A percentile compares a stretch with the other conserved stretches of the same genome.
Evolutionary conservation across 2,888 invertebrate species (phyloP).

Genomic region (Drosophila phalerata): DNA sequence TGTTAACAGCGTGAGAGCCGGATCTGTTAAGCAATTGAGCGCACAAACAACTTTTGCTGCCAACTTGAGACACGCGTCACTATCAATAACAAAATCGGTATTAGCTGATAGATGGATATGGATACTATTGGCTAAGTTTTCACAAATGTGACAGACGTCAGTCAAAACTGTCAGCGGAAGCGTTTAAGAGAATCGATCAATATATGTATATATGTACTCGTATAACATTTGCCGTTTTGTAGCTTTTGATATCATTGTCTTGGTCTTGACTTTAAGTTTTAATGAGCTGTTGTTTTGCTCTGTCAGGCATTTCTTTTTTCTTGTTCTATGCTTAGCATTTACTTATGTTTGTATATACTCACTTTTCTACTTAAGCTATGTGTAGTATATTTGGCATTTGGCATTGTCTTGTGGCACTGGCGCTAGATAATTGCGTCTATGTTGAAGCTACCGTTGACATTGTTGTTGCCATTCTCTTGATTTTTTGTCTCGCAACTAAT

Average conservation of each 20-base stretch:
- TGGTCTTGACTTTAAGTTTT: constrained; percentile 47
- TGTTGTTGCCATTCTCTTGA: constrained; percentile 49
- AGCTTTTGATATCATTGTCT: constrained; percentile 20
- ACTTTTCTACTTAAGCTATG: constrained; percentile 36
- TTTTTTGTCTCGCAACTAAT: constrained; percentile 49
- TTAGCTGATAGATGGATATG: constrained; percentile 37
- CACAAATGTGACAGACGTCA: constrained; percentile 71
- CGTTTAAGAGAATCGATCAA: constrained; percentile 72
- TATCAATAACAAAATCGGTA: constrained; percentile 44
- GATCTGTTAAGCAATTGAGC: constrained; percentile 28
- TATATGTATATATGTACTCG: constrained; percentile 53
- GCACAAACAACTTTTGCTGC: constrained; percentile 4
- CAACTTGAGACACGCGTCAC: constrained; percentile 34
- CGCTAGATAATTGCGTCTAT: constrained; percentile 55
- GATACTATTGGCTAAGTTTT: constrained; percentile 41
- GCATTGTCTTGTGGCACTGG: constrained; percentile 59
- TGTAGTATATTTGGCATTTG: constrained; percentile 36
- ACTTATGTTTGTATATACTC: constrained; percentile 14
- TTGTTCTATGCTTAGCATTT: constrained; percentile 45
- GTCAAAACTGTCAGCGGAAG: constrained; percentile 67
- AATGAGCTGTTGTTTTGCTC: constrained; percentile 58
- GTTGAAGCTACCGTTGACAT: constrained; percentile 32
- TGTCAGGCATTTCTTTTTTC: constrained; percentile 40
- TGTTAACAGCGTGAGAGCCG: constrained; percentile 35
- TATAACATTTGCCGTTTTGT: constrained; percentile 16